Percentiles rank a stretch among this genome's conserved stretches.
phyloP scores from a whole-genome alignment of 1,140 invertebrate genomes.

The Drosophila sechellia region DNA sequence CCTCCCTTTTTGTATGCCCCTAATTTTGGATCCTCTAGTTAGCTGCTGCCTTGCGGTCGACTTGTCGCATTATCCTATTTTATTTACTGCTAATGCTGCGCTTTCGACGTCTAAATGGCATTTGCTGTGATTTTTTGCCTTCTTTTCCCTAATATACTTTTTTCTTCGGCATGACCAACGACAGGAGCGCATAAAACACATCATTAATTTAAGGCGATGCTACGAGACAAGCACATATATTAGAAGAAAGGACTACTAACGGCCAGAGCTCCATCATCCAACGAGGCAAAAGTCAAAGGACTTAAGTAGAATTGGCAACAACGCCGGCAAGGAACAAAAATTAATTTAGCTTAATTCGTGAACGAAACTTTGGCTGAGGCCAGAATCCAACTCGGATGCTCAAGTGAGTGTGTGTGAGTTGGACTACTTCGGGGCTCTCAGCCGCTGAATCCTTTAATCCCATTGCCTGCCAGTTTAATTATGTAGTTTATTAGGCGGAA shows the following conservation, averaged over 20 bases:
- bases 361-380: slow-evolving; percentile 74
- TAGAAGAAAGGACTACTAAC: slow-evolving; percentile 16
- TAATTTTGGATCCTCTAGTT: slow-evolving; percentile 24
- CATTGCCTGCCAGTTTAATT: slow-evolving; percentile 83
- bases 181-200: slow-evolving; percentile 70
- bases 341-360: slow-evolving; percentile 84
- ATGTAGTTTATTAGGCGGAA: slow-evolving; percentile 84
- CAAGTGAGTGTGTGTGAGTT: slow-evolving; percentile 33
- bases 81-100: slow-evolving; percentile 82
- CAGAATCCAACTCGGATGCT: slow-evolving; percentile 40
- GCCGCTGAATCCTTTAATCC: slow-evolving; percentile 78
- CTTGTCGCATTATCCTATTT: slow-evolving; percentile 80
- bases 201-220: slow-evolving; percentile 80
- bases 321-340: slow-evolving; percentile 72
- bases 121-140: slow-evolving; percentile 73
- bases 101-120: slow-evolving; percentile 77
- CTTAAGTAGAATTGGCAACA: slow-evolving; percentile 65
- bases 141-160: slow-evolving; percentile 21
- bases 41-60: slow-evolving; percentile 63
- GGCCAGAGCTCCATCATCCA: slow-evolving; percentile 29
- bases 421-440: slow-evolving; percentile 43
- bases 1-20: slow-evolving; percentile 11
- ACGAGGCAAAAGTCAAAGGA: slow-evolving; percentile 72
- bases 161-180: slow-evolving; percentile 23
- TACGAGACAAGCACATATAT: slow-evolving; percentile 34